These are phyloP conservation scores for Pinna nobilis DNA, from an alignment of 1,140 invertebrate species.

Conservation along the genomic window DNA sequence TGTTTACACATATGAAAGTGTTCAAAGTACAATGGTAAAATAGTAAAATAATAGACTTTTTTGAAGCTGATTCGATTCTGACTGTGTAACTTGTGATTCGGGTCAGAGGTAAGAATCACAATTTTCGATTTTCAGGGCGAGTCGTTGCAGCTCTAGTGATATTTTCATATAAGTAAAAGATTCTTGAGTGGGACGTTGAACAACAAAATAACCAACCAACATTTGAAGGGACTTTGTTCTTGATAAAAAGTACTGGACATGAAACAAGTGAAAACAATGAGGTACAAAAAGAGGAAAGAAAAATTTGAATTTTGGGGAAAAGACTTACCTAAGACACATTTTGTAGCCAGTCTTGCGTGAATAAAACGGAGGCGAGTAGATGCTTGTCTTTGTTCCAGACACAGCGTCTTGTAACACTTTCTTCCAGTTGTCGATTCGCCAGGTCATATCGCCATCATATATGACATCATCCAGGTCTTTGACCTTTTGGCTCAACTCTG, in stretches of 20 bases:
- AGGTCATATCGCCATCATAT: conserved; percentile 67
- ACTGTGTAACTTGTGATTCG: too few species aligned
- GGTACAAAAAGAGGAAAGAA: background rate
- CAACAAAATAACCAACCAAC: too few species aligned
- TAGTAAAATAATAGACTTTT: too few species aligned
- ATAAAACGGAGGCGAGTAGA: conserved; percentile 71
- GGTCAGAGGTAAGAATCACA: too few species aligned
- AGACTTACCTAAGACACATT: conserved; percentile 80
- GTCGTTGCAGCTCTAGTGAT: too few species aligned
- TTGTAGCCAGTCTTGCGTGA: conserved; percentile 80
- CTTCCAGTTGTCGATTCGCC: conserved; percentile 67
- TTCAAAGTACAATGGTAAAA: too few species aligned
- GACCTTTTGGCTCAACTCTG: conserved; percentile 57
- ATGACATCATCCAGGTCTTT: conserved; percentile 56
- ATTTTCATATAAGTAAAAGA: too few species aligned
- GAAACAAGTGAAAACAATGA: background rate
- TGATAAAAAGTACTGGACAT: background rate
- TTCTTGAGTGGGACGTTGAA: too few species aligned
- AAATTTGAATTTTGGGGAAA: background rate
- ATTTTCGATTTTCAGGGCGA: too few species aligned
- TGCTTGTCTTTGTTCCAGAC: conserved; percentile 61
- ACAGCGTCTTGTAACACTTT: conserved; percentile 63
- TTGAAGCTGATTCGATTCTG: too few species aligned
- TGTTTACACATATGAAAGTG: too few species aligned
- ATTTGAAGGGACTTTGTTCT: background rate